A percentile compares a stretch with the other conserved stretches of the same genome.
phyloP scores from a whole-genome alignment of 2,113 vertebrate species.

The Stegastes partitus region DNA sequence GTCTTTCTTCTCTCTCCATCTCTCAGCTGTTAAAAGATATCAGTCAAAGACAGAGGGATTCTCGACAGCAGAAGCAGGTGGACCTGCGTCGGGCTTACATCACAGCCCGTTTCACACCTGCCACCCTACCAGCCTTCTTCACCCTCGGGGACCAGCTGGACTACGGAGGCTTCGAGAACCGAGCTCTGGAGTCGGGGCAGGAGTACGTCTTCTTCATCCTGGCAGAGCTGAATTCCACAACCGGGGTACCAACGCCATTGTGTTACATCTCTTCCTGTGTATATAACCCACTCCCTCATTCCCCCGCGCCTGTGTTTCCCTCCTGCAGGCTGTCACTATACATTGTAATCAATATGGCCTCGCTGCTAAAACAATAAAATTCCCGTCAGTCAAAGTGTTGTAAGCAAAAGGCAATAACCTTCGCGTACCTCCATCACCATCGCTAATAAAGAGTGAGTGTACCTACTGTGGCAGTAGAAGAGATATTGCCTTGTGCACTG shows the following conservation, averaged over 20 bases:
- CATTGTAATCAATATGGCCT: slow-evolving; percentile 61
- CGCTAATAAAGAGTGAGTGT: slow-evolving; percentile 68
- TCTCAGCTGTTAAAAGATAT: slow-evolving; percentile 92
- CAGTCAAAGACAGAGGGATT: slow-evolving; percentile 89
- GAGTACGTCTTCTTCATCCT: slow-evolving; percentile 96
- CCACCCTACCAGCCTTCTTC: slow-evolving; percentile 90
- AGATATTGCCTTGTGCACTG: slow-evolving; percentile 50
- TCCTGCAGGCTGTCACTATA: slow-evolving; percentile 64
- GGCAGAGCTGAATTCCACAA: slow-evolving; percentile 91
- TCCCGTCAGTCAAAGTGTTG: slow-evolving; percentile 68
- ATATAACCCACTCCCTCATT: slow-evolving; percentile 25
- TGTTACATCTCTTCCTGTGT: slow-evolving; percentile 22
- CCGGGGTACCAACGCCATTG: slow-evolving; percentile 84
- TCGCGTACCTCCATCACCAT: slow-evolving; percentile 46
- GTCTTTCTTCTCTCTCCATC: slow-evolving; percentile 7
- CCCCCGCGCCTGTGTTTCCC: slow-evolving; percentile 19
- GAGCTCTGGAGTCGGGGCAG: slow-evolving; percentile 92
- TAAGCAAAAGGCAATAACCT: slow-evolving; percentile 74
- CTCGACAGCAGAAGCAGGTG: slow-evolving; percentile 92
- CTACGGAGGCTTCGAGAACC: slow-evolving; percentile 95
- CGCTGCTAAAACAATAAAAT: slow-evolving; percentile 72
- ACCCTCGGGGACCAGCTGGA: slow-evolving; percentile 94
- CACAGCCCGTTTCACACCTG: slow-evolving; percentile 91
- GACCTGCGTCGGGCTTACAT: slow-evolving; percentile 94
- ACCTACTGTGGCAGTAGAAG: slow-evolving; percentile 47